Evolutionary conservation across 1,140 invertebrate species (phyloP).

Genomic region (Maconellicoccus hirsutus): DNA sequence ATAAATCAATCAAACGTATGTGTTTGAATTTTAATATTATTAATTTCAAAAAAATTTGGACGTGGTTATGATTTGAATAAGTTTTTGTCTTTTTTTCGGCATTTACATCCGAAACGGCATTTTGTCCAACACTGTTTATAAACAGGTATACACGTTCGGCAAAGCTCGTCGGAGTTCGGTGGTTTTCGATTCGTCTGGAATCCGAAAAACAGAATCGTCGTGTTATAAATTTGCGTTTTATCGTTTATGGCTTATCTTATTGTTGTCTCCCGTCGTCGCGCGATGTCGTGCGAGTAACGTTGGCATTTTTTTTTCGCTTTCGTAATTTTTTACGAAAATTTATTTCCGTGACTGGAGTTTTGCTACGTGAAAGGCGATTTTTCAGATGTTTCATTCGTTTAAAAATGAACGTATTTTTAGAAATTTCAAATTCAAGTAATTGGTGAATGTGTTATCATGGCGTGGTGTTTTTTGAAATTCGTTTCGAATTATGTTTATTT

Average conservation of each 20-base stretch:
- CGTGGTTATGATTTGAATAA: no score
- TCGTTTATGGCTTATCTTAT: background rate
- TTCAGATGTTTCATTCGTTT: background rate
- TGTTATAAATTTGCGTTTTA: constrained; percentile 3
- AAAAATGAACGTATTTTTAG: constrained; percentile 1
- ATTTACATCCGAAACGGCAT: no score
- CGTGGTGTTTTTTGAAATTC: background rate
- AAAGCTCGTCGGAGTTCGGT: background rate
- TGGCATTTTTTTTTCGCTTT: background rate
- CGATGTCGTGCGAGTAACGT: background rate
- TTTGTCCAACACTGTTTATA: no score
- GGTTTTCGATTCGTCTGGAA: background rate
- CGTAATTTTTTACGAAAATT: background rate
- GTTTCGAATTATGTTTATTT: background rate
- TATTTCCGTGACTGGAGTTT: background rate
- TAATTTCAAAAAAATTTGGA: no score
- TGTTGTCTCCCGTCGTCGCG: background rate
- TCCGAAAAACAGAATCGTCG: background rate
- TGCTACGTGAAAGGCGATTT: background rate
- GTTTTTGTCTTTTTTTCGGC: no score
- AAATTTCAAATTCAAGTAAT: background rate
- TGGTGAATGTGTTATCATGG: background rate
- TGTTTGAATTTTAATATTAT: no score
- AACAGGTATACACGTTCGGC: background rate
- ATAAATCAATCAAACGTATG: no score